Evolutionary conservation across 1,140 invertebrate genomes (phyloP).

Genomic region (Drosophila pseudoananassae): DNA sequence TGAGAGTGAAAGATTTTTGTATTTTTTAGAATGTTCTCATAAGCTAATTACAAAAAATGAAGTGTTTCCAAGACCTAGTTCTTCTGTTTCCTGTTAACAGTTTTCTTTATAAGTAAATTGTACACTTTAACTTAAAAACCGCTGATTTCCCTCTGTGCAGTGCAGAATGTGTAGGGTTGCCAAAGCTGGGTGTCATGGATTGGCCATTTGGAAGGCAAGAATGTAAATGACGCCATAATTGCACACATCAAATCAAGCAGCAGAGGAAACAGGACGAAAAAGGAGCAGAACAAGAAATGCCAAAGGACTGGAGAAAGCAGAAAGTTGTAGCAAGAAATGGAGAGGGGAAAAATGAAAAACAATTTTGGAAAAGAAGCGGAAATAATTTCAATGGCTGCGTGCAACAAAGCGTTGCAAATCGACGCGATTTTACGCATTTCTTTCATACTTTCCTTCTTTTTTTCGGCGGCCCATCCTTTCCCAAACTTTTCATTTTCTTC

Average conservation of each 20-base stretch:
- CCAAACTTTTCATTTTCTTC: conserved; percentile 7
- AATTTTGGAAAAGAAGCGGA: conserved; percentile 41
- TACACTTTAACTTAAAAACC: too few relatives aligned
- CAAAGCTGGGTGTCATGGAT: conserved; percentile 25
- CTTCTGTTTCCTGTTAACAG: too few relatives aligned
- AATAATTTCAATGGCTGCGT: conserved; percentile 61
- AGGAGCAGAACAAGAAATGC: conserved; percentile 8
- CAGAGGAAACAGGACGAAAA: conserved; percentile 11
- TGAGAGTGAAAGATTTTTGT: neutral
- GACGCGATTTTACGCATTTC: conserved; percentile 37
- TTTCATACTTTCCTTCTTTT: neutral
- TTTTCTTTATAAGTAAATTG: too few relatives aligned
- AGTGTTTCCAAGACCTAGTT: too few relatives aligned
- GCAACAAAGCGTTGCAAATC: conserved; percentile 77
- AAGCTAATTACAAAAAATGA: too few relatives aligned
- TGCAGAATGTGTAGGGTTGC: conserved; percentile 4
- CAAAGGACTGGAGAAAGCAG: conserved; percentile 12
- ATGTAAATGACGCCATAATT: conserved; percentile 82
- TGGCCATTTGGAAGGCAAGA: conserved; percentile 65
- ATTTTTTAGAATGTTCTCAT: neutral
- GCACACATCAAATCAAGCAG: conserved; percentile 71
- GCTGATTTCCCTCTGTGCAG: neutral
- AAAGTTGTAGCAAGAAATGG: neutral
- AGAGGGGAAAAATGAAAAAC: conserved; percentile 8
- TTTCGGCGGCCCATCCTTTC: conserved; percentile 5